These are phyloP conservation scores for Drosophila hydei DNA, from an alignment of 1,140 invertebrate species.

Conservation along the genomic window DNA sequence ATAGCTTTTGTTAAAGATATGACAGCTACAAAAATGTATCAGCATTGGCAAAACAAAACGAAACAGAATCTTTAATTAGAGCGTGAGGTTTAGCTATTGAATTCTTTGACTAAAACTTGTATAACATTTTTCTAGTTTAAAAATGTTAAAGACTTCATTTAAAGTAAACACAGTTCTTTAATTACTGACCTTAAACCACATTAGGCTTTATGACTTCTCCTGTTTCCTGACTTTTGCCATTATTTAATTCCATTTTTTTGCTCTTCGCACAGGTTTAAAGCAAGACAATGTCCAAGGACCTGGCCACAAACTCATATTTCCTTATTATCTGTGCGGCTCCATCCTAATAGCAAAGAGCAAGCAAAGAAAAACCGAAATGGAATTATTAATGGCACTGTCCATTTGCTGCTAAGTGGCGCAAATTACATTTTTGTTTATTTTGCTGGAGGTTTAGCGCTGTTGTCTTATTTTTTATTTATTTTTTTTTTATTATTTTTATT, in stretches of 20 bases:
- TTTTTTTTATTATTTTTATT: constrained; percentile 25
- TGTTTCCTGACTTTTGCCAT: constrained; percentile 20
- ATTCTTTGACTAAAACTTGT: no score
- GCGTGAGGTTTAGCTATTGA: neutral
- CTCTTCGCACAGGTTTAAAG: constrained; percentile 16
- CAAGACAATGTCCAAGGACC: constrained; percentile 19
- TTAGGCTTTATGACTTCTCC: constrained; percentile 28
- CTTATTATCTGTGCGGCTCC: constrained; percentile 67
- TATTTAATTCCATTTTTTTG: constrained; percentile 35
- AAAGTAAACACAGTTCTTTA: constrained; percentile 4
- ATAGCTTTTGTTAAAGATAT: constrained; percentile 10
- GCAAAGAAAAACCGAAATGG: constrained; percentile 51
- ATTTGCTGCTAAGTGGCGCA: constrained; percentile 81
- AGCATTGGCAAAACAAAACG: neutral
- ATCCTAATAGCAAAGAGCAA: constrained; percentile 40
- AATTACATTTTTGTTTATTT: constrained; percentile 82
- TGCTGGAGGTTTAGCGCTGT: constrained; percentile 42
- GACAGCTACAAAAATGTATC: constrained; percentile 1
- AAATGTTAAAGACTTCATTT: neutral
- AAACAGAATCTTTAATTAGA: neutral
- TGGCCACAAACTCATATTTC: constrained; percentile 69
- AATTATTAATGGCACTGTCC: constrained; percentile 80
- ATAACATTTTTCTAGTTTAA: neutral
- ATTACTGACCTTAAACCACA: constrained; percentile 29
- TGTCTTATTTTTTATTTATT: constrained; percentile 43